phyloP scores from a whole-genome alignment of 2,113 vertebrate species.

The Fulmarus glacialis region DNA sequence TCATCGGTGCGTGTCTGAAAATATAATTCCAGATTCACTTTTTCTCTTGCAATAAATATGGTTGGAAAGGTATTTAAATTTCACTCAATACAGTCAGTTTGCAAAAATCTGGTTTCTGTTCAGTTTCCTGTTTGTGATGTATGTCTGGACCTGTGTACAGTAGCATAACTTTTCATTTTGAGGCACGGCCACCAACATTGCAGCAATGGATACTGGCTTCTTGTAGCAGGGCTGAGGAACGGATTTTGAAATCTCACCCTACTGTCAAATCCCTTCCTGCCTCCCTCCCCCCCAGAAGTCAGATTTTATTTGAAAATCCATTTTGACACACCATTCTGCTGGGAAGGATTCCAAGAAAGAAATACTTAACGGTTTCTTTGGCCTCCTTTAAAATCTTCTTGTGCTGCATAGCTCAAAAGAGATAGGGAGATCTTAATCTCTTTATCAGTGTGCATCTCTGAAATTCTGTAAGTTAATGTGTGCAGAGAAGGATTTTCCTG shows the following conservation, averaged over 20 bases:
- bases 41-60: neutral
- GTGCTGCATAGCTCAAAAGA: neutral
- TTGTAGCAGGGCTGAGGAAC: neutral
- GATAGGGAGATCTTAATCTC: neutral
- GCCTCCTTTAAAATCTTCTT: neutral
- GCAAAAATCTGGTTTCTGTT: neutral
- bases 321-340: neutral
- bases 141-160: neutral
- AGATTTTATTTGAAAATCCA: neutral
- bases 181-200: neutral
- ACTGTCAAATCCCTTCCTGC: neutral
- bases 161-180: neutral
- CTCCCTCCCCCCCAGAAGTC: neutral
- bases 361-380: neutral
- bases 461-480: neutral
- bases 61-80: neutral
- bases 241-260: neutral
- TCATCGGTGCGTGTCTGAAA: neutral
- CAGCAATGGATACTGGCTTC: neutral
- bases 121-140: slow-evolving; percentile 5
- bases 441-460: neutral
- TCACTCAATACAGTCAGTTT: neutral
- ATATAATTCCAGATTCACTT: neutral
- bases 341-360: neutral
- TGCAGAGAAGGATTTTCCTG: slow-evolving; percentile 7